These are phyloP conservation scores for Penaeus monodon DNA, from an alignment of 2,888 invertebrate species.

Conservation along the genomic window DNA sequence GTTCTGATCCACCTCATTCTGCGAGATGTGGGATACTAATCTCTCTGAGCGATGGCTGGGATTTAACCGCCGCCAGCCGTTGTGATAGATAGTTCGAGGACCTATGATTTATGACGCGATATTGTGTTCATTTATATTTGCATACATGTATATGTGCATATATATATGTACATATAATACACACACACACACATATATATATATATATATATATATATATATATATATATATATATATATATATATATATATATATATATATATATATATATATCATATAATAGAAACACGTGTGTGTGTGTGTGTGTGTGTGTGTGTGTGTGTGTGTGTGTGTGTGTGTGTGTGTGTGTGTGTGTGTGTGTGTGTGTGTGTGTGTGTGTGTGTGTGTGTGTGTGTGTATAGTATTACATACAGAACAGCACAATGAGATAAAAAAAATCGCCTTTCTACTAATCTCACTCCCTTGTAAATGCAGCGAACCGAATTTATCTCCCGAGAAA, in stretches of 20 bases:
- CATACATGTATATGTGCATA: neutral
- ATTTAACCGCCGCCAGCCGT: slow-evolving; percentile 5
- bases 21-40: neutral
- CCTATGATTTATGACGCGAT: neutral
- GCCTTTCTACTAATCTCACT: no score
- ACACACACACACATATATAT: neutral
- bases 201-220: slow-evolving; percentile 4
- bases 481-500: no score
- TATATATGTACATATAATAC: neutral
- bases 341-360: slow-evolving; percentile 22
- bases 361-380: slow-evolving; percentile 25
- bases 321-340: slow-evolving; percentile 19
- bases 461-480: no score
- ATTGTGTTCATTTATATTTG: neutral
- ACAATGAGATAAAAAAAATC: neutral
- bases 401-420: neutral
- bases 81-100: slow-evolving; percentile 4
- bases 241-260: slow-evolving; percentile 10
- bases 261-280: neutral
- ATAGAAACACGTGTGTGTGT: neutral
- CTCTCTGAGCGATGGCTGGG: slow-evolving; percentile 8
- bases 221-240: slow-evolving; percentile 12
- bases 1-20: slow-evolving; percentile 7
- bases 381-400: neutral
- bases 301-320: neutral